phyloP scores from a whole-genome alignment of 2,888 invertebrate genomes.

The Octonoba sinensis region DNA sequence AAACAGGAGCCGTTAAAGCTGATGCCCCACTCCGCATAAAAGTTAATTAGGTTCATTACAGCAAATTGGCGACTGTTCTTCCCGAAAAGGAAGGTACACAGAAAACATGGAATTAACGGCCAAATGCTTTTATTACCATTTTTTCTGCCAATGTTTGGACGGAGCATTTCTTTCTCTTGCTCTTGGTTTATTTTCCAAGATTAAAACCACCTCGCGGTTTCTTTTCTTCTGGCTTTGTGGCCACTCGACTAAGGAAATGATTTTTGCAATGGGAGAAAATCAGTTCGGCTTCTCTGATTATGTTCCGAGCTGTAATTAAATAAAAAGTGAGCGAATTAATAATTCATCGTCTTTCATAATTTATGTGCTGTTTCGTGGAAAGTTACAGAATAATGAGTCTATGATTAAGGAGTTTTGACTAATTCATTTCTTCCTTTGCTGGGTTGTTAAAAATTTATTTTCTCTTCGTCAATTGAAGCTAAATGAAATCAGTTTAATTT shows the following conservation, averaged over 20 bases:
- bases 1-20: slow-evolving; percentile 50
- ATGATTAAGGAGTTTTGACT: slow-evolving; percentile 29
- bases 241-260: slow-evolving; percentile 18
- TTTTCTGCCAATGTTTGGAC: slow-evolving; percentile 1
- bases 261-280: slow-evolving; percentile 14
- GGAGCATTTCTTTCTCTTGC: slow-evolving; percentile 12
- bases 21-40: slow-evolving; percentile 46
- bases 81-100: slow-evolving; percentile 47
- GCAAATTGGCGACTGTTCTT: slow-evolving; percentile 59
- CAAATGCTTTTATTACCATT: slow-evolving; percentile 45
- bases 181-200: slow-evolving; percentile 26
- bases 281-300: slow-evolving; percentile 26
- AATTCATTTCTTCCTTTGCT: too few relatives aligned
- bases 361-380: slow-evolving; percentile 34
- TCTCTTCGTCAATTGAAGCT: too few relatives aligned
- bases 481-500: too few relatives aligned
- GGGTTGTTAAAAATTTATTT: too few relatives aligned
- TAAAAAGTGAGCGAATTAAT: slow-evolving; percentile 54
- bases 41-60: slow-evolving; percentile 64
- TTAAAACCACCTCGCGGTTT: slow-evolving; percentile 44
- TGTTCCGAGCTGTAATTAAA: slow-evolving; percentile 47
- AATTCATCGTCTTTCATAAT: slow-evolving; percentile 58
- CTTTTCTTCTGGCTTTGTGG: slow-evolving; percentile 9
- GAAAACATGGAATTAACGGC: slow-evolving; percentile 62
- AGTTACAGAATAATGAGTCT: slow-evolving; percentile 54